phyloP scores from a whole-genome alignment of 2,113 vertebrate genomes.

The Pygoscelis antarcticus region DNA sequence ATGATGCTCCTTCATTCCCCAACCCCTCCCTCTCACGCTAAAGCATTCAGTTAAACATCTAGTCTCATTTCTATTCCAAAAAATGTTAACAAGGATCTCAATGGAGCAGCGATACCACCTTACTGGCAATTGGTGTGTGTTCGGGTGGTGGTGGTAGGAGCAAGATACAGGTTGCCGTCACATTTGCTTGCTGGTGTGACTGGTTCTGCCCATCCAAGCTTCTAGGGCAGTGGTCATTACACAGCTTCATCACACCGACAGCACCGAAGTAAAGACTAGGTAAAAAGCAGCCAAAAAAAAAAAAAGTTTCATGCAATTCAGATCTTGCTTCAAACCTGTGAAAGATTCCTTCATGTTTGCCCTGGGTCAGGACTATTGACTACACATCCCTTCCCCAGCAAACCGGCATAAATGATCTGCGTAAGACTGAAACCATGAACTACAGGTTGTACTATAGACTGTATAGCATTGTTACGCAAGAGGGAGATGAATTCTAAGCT shows the following conservation, averaged over 20 bases:
- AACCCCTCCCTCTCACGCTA: background rate
- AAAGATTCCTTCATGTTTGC: background rate
- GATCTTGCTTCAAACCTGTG: background rate
- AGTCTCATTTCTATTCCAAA: background rate
- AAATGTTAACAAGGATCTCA: background rate
- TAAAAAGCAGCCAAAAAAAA: background rate
- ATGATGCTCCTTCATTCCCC: background rate
- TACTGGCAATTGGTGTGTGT: too few relatives aligned
- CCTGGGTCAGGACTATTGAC: background rate
- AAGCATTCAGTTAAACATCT: background rate
- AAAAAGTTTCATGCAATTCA: background rate
- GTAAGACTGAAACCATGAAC: background rate
- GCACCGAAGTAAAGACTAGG: background rate
- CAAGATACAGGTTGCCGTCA: background rate
- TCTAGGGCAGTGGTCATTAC: background rate
- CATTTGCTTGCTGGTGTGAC: background rate
- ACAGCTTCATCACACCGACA: background rate
- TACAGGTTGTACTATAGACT: background rate
- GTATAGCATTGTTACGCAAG: accelerated
- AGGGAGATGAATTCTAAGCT: background rate
- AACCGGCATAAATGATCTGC: background rate
- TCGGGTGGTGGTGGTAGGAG: background rate
- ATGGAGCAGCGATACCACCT: background rate
- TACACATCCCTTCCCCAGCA: background rate
- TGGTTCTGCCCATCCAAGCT: background rate